A percentile compares a stretch with the other conserved stretches of the same genome.
Evolutionary conservation across 2,888 invertebrate genomes (phyloP).

Genomic region (Hirudinaria manillensis): DNA sequence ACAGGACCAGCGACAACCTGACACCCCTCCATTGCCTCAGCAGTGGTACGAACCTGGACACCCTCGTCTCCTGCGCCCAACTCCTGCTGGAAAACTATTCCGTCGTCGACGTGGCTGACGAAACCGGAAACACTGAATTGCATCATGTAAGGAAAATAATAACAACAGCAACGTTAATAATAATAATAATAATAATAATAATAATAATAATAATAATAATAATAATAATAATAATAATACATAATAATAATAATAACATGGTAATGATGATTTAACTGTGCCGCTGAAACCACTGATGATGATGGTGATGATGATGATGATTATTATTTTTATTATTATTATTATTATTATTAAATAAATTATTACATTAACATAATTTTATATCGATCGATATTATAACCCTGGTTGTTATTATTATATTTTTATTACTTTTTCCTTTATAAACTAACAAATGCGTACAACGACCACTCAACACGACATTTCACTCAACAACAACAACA

Average conservation of each 20-base stretch:
- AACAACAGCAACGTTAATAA: slow-evolving; percentile 8
- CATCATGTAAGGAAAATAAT: slow-evolving; percentile 13
- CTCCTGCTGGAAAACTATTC: slow-evolving; percentile 29
- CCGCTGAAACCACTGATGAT: background rate
- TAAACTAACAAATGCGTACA: too few species aligned
- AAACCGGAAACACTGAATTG: slow-evolving; percentile 23
- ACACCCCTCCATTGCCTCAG: slow-evolving; percentile 60
- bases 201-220: slow-evolving; percentile 17
- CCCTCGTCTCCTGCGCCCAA: slow-evolving; percentile 11
- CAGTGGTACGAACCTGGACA: slow-evolving; percentile 7
- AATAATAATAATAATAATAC: slow-evolving; percentile 11
- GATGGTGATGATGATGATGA: slow-evolving; percentile 18
- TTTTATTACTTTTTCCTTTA: too few species aligned
- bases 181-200: slow-evolving; percentile 9
- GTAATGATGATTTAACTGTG: slow-evolving; percentile 1
- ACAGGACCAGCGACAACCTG: slow-evolving; percentile 81
- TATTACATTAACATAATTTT: too few species aligned
- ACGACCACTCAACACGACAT: too few species aligned
- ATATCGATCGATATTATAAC: too few species aligned
- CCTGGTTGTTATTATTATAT: too few species aligned
- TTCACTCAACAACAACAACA: too few species aligned
- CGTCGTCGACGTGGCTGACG: slow-evolving; percentile 24
- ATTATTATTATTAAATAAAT: too few species aligned
- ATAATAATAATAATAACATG: background rate
- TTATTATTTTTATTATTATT: too few species aligned